phyloP scores from a whole-genome alignment of 1,140 invertebrate species.

The Medauroidea extradentata region DNA sequence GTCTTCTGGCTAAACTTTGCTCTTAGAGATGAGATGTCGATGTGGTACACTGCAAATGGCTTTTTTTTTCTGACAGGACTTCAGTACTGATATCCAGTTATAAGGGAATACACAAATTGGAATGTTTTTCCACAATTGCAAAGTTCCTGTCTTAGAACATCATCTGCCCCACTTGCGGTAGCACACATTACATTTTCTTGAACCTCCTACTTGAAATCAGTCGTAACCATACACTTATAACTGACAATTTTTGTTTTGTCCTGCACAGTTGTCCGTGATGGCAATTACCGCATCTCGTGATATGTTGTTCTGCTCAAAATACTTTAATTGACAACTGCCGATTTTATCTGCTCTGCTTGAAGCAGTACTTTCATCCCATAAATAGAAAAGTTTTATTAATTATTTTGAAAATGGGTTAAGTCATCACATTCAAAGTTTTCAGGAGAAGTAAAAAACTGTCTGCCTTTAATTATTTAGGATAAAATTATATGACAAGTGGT shows the following conservation, averaged over 20 bases:
- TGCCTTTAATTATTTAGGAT: no score
- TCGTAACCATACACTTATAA: slow-evolving; percentile 6
- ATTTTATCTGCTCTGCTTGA: slow-evolving; percentile 17
- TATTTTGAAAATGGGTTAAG: no score
- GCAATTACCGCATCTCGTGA: not conserved
- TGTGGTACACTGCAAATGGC: not conserved
- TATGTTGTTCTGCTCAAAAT: not conserved
- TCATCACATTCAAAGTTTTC: no score
- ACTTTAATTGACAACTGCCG: slow-evolving; percentile 12
- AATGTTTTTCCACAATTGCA: not conserved
- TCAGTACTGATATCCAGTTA: not conserved
- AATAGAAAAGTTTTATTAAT: no score
- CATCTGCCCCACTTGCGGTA: slow-evolving; percentile 24
- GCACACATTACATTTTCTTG: slow-evolving; percentile 14
- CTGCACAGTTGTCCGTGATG: slow-evolving; percentile 15
- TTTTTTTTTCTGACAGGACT: not conserved
- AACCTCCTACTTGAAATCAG: slow-evolving; percentile 13
- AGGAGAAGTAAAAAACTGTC: no score
- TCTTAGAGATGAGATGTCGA: no score
- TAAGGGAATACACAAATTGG: not conserved
- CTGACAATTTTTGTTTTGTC: slow-evolving; percentile 21
- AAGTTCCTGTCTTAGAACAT: slow-evolving; percentile 32
- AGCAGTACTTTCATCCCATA: slow-evolving; percentile 17
- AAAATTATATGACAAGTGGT: no score
- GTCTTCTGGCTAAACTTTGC: no score